Evolutionary conservation across 2,797 vertebrate genomes (phyloP), one percentile per base, ranked within the genome.

Genomic region (Cygnus olor): DNA sequence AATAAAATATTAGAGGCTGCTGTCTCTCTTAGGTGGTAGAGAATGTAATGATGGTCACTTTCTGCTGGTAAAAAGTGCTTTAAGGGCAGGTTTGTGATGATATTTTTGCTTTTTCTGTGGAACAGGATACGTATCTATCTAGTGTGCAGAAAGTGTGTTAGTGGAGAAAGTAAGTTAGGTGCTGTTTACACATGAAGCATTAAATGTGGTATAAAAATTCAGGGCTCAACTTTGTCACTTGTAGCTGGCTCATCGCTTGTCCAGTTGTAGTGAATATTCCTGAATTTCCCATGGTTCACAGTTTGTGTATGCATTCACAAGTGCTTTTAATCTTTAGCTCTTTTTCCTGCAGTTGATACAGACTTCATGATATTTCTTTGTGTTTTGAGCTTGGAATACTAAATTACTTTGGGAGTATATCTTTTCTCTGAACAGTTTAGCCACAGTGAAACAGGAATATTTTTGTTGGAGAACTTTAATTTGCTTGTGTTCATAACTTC

Each of bases 401-500:
- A 38, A 88, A 79, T 81, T 68, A 89, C 74, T 90, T 90, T 25
- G 38, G 57, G 38, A 87, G 5, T 38, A 5, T 72, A 30, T 76
- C 64, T 91, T 86, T 54, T 42, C 25, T 72, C 3, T 64, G 25
- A 80, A 65, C 69, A 72, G 22, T 51, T 87, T 25, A 77, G 27
- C 24, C 3, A 2, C 69, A 77, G 49, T 81, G 81, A 64, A 92
- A 47, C 38, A n/a, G 1, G 1, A 28, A 34, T 71, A 11, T 58
- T 95, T 93, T 89, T 92, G 51, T 61, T 72, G 65, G 80, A 54
- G 28, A 88, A 32, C 34, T 93, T 58, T 30, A 40, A 80, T 96
- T 85, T 87, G 6, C 22, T 70, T 82, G 27, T 9, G 1, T 89
- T 94, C 25, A 4, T 90, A 68, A 91, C 87, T 85, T 92, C 44